Percentiles rank a stretch among this genome's conserved stretches.
Conservation (phyloP, 2,113 vertebrate species). For the Uropsilus gracilis region DNA sequence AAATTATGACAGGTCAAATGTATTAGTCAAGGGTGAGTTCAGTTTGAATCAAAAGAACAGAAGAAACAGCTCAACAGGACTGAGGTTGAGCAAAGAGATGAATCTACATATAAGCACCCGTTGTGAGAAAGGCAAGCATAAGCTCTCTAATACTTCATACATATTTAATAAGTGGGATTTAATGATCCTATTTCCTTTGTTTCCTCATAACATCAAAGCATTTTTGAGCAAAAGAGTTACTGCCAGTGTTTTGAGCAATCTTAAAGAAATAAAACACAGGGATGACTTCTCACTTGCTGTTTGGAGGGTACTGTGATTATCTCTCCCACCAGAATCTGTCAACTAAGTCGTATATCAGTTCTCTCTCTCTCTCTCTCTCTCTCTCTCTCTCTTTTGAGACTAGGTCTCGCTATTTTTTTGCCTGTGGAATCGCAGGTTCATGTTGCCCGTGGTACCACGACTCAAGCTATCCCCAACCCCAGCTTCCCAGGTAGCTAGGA, state of each 20-base stretch:
- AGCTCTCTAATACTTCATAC: background rate
- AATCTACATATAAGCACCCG: background rate
- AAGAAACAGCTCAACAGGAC: background rate
- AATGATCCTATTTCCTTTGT: background rate
- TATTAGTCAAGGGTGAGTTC: background rate
- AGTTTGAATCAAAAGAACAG: conserved; percentile 33
- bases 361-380: background rate
- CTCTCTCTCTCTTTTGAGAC: too few relatives aligned
- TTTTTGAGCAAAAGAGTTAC: background rate
- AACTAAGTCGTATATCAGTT: background rate
- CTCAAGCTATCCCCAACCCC: too few relatives aligned
- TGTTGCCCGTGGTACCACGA: too few relatives aligned
- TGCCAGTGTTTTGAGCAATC: background rate
- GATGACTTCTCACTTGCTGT: background rate
- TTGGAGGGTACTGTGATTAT: background rate
- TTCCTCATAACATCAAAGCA: background rate
- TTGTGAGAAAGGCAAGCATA: background rate
- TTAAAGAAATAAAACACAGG: background rate
- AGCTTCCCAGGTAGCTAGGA: too few relatives aligned
- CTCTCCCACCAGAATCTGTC: background rate
- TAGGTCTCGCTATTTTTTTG: too few relatives aligned
- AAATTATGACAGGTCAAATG: background rate
- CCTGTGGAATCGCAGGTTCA: too few relatives aligned
- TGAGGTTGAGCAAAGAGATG: conserved; percentile 2
- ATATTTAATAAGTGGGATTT: background rate